Evolutionary conservation across 2,797 vertebrate species (phyloP).

Genomic region (Coilia nasus): DNA sequence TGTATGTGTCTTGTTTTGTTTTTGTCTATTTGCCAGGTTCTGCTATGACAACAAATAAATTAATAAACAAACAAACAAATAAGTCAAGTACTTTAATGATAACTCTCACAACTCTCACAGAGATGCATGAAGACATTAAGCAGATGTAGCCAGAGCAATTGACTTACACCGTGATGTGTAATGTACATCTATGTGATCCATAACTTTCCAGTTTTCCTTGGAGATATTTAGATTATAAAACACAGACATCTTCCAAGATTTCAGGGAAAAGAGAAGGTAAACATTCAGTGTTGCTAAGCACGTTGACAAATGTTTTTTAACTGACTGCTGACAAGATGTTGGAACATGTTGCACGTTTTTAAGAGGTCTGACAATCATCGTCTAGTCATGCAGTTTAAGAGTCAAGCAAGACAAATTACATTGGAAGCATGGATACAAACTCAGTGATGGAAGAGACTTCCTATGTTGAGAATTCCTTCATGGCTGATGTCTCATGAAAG

Average conservation of each 20-base stretch:
- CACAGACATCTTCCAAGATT: background rate
- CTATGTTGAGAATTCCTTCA: background rate
- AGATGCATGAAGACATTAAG: background rate
- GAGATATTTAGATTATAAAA: background rate
- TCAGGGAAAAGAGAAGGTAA: background rate
- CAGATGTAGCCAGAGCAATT: background rate
- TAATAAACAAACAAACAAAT: background rate
- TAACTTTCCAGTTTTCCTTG: background rate
- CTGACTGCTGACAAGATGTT: slow-evolving; percentile 5
- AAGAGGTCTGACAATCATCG: background rate
- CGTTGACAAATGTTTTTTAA: background rate
- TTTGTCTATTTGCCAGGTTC: background rate
- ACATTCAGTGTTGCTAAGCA: slow-evolving; percentile 12
- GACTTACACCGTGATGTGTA: background rate
- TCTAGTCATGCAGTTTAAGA: background rate
- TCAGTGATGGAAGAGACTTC: background rate
- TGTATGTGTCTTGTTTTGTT: background rate
- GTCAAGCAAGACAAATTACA: background rate
- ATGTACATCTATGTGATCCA: background rate
- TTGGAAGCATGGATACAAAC: background rate
- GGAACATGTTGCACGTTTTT: background rate
- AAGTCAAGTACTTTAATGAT: background rate
- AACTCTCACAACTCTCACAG: background rate
- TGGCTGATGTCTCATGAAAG: background rate
- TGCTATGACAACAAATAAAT: background rate